Percentiles rank a stretch among this genome's conserved stretches.
phyloP scores from a whole-genome alignment of 2,888 invertebrate genomes.

The Geotrupes spiniger region DNA sequence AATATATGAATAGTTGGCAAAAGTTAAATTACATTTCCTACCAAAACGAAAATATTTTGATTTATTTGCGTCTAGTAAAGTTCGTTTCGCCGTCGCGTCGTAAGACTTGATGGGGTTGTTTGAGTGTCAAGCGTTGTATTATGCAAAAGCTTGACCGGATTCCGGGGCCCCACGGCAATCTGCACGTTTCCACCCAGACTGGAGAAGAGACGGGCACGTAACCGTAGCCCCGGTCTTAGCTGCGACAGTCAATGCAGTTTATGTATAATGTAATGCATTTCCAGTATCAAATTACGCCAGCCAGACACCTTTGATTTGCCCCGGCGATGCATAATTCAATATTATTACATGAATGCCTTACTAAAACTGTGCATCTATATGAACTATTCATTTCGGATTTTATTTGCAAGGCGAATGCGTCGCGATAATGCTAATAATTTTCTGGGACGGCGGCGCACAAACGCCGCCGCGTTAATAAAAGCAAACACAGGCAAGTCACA shows the following conservation, averaged over 20 bases:
- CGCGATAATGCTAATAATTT: too few species aligned
- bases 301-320: constrained; percentile 25
- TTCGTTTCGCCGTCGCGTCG: neutral
- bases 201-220: constrained; percentile 3
- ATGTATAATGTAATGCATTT: constrained; percentile 34
- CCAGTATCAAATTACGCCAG: constrained; percentile 30
- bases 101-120: constrained; percentile 15
- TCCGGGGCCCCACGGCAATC: constrained; percentile 18
- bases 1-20: too few species aligned
- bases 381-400: constrained; percentile 12
- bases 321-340: constrained; percentile 27
- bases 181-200: constrained; percentile 17
- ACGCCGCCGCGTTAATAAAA: too few species aligned
- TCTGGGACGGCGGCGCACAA: too few species aligned
- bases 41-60: too few species aligned
- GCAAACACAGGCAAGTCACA: too few species aligned
- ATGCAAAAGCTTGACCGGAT: constrained; percentile 32
- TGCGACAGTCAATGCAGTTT: constrained; percentile 29
- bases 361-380: constrained; percentile 12
- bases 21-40: too few species aligned
- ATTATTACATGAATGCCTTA: constrained; percentile 19
- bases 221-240: constrained; percentile 16
- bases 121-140: constrained; percentile 27
- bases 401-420: neutral
- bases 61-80: neutral